These are phyloP conservation scores for Rhopalosiphum maidis DNA, from an alignment of 1,140 invertebrate genomes.

Conservation along the genomic window DNA sequence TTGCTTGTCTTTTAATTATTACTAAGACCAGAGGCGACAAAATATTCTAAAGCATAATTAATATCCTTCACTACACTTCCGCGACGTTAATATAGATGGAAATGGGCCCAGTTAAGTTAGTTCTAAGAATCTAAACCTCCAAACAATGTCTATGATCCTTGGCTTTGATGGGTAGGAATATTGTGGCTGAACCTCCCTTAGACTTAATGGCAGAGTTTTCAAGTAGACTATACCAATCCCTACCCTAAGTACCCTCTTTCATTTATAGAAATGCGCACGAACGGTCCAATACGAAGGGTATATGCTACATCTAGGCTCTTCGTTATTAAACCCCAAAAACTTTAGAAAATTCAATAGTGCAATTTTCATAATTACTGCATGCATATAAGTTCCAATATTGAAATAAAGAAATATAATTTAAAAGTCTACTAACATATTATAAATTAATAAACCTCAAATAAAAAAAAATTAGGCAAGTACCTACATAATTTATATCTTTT, in stretches of 20 bases:
- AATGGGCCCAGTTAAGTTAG: conserved; percentile 13
- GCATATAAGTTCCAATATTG: not conserved
- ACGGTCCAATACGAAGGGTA: not conserved
- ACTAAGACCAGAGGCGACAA: not conserved
- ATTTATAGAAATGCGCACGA: not conserved
- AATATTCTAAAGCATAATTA: conserved; percentile 25
- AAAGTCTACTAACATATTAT: not conserved
- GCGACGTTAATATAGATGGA: not conserved
- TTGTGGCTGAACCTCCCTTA: not conserved
- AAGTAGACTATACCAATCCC: not conserved
- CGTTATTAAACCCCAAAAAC: not conserved
- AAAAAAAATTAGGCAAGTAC: not conserved
- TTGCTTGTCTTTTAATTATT: conserved; percentile 16
- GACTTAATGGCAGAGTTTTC: conserved; percentile 35
- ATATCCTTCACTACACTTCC: conserved; percentile 23
- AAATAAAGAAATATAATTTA: not conserved
- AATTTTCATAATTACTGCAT: not conserved
- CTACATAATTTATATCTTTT: not conserved
- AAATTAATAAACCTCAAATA: not conserved
- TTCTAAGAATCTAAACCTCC: conserved; percentile 29
- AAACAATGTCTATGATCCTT: conserved; percentile 28
- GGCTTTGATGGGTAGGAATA: conserved; percentile 22
- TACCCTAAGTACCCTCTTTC: conserved; percentile 22
- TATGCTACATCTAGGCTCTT: not conserved
- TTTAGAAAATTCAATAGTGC: not conserved